Evolutionary conservation across 2,888 invertebrate genomes (phyloP), one percentile per base, ranked within the genome.

Genomic region (Syritta pipiens): DNA sequence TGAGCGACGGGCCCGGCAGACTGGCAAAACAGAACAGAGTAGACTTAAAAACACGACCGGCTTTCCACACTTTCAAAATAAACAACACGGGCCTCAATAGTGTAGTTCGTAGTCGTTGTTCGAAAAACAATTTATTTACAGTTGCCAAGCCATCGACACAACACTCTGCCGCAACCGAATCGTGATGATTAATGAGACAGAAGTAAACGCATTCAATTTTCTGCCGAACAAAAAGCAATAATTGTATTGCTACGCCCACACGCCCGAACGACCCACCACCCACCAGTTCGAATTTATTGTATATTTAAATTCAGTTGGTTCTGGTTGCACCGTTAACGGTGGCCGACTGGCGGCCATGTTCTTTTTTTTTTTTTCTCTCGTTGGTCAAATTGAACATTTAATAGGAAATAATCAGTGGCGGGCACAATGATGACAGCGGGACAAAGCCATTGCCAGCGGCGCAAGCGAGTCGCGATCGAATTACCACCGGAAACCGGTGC

Each of bases 391-490:
- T 60, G 60, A 48, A 68, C 60, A 75, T 68, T 75, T 68, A 68
- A 68, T 75, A 75, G 75, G 75, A 75, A 75, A 68, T 68, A 75
- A 68, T 75, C 68, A 75, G 68, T 68, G 75, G 75, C 60, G 55
- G 48, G n/a, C n/a, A 62, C 60, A 75, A 55, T 55, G 68, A 62
- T 62, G 75, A 75, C 75, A 68, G 60, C 55, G 44, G 62, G 48
- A 60, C 67, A 67, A 60, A 67, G 65, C 74, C 59, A 26, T 14
- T 3, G 7, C 24, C 14, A 32, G 20, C 10, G 46, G 14, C 9
- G 40, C 40, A 10, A 30, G n/a, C 12, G 42, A 35, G 6, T 9
- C 19, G 51, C 20, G 37, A 26, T 46, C 19, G 44, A 69, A 60
- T 51, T 53, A 53, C 60, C 53, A n/a, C n/a, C n/a, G 62, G 60